phyloP scores from a whole-genome alignment of 2,797 vertebrate genomes.

The Rhinichthys osculus region DNA sequence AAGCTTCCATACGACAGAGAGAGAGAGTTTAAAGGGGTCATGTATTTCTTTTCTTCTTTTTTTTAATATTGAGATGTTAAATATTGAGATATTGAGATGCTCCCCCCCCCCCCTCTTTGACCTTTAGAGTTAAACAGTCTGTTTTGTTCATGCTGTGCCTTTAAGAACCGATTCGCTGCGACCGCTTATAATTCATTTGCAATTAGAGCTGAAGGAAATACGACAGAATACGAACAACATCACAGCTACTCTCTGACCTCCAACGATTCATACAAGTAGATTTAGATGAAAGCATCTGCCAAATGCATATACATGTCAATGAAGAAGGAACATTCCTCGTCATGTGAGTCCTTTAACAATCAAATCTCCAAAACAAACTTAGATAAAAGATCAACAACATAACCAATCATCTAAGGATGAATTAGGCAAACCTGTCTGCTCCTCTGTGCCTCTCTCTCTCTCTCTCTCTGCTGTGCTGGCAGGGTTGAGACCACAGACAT shows the following conservation, averaged over 20 bases:
- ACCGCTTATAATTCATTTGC: background rate
- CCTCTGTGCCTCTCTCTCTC: conserved; percentile 52
- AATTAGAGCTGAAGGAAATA: background rate
- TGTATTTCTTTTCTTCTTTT: no score
- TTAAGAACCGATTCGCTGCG: background rate
- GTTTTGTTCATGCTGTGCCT: conserved; percentile 8
- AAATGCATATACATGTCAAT: background rate
- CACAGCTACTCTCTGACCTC: background rate
- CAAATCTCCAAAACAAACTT: background rate
- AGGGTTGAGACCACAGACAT: conserved; percentile 65
- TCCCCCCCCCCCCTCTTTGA: no score
- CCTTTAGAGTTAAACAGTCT: background rate
- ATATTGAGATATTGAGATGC: no score
- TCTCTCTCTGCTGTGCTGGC: conserved; percentile 63
- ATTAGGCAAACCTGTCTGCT: conserved; percentile 66
- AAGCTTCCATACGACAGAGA: no score
- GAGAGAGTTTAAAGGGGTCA: no score
- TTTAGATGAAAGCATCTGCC: background rate
- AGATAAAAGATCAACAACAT: background rate
- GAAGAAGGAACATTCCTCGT: background rate
- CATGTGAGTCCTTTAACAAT: background rate
- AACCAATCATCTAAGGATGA: background rate
- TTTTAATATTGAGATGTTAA: no score
- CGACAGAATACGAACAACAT: background rate
- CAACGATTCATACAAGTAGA: background rate